Evolutionary conservation across 2,797 vertebrate genomes (phyloP).

Genomic region (Taenioides sp.): DNA sequence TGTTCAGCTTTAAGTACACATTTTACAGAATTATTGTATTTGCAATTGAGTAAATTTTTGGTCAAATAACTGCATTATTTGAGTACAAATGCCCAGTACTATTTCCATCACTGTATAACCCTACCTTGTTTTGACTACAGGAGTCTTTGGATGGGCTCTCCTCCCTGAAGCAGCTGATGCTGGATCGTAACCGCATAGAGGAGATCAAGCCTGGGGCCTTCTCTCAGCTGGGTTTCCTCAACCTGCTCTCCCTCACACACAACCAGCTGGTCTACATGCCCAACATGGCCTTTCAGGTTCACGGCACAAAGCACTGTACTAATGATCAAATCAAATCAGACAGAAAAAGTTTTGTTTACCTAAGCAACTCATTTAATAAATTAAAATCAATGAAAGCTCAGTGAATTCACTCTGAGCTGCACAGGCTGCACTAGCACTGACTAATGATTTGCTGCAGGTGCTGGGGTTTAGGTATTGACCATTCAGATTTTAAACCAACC

Average conservation of each 20-base stretch:
- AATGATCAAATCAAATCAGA: too few relatives aligned
- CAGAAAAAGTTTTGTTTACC: too few relatives aligned
- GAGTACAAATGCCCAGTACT: background rate
- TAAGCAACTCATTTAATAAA: too few relatives aligned
- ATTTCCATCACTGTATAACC: background rate
- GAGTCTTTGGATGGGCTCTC: slow-evolving; percentile 90
- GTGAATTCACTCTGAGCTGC: too few relatives aligned
- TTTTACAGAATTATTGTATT: background rate
- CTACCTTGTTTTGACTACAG: slow-evolving; percentile 40
- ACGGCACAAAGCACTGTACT: background rate
- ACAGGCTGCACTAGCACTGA: too few relatives aligned
- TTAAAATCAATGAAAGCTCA: too few relatives aligned
- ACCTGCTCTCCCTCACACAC: slow-evolving; percentile 84
- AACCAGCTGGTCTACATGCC: slow-evolving; percentile 92
- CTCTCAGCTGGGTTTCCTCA: slow-evolving; percentile 85
- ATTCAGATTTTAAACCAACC: too few relatives aligned
- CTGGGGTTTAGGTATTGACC: too few relatives aligned
- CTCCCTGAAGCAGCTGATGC: slow-evolving; percentile 85
- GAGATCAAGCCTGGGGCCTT: slow-evolving; percentile 92
- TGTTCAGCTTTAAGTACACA: background rate
- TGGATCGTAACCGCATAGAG: slow-evolving; percentile 85
- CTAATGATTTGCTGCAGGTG: too few relatives aligned
- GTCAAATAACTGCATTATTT: background rate
- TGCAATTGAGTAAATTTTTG: background rate
- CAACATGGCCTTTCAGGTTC: slow-evolving; percentile 89